phyloP scores from a whole-genome alignment of 2,888 invertebrate genomes.

The Leptinotarsa rubiginosa region DNA sequence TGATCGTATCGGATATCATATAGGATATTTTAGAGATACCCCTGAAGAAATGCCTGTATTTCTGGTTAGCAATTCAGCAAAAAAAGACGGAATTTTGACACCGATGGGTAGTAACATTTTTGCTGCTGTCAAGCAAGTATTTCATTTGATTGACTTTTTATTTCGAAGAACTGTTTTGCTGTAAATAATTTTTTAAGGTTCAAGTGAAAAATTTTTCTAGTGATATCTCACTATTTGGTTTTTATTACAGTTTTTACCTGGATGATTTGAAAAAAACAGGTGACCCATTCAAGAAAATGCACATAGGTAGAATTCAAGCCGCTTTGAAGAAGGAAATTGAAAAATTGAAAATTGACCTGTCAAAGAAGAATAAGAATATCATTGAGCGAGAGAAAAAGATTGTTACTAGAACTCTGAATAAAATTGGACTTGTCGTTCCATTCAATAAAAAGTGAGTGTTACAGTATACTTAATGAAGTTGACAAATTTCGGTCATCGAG shows the following conservation, averaged over 20 bases:
- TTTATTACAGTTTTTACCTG: slow-evolving; percentile 67
- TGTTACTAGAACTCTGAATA: slow-evolving; percentile 81
- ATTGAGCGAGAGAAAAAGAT: slow-evolving; percentile 72
- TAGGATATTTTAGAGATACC: slow-evolving; percentile 91
- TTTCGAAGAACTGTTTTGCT: too few species aligned
- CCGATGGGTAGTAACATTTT: slow-evolving; percentile 84
- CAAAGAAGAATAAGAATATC: slow-evolving; percentile 71
- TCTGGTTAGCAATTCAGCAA: slow-evolving; percentile 80
- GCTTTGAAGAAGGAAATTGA: slow-evolving; percentile 74
- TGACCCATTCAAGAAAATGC: slow-evolving; percentile 74
- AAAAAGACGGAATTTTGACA: slow-evolving; percentile 76
- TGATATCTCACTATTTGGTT: slow-evolving; percentile 10
- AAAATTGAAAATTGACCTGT: slow-evolving; percentile 71
- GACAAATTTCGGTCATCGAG: neutral
- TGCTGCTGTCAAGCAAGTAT: slow-evolving; percentile 79
- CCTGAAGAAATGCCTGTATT: slow-evolving; percentile 80
- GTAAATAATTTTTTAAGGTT: too few species aligned
- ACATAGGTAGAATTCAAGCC: slow-evolving; percentile 72
- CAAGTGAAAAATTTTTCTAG: neutral
- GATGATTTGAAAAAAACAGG: slow-evolving; percentile 69
- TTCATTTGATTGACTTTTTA: neutral
- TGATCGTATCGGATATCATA: slow-evolving; percentile 80
- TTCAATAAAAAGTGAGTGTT: slow-evolving; percentile 74
- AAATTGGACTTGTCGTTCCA: slow-evolving; percentile 87
- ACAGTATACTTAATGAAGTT: neutral